A percentile compares a stretch with the other conserved stretches of the same genome.
Conservation (phyloP, 2,113 vertebrate genomes). For the Corythornis cristatus region DNA sequence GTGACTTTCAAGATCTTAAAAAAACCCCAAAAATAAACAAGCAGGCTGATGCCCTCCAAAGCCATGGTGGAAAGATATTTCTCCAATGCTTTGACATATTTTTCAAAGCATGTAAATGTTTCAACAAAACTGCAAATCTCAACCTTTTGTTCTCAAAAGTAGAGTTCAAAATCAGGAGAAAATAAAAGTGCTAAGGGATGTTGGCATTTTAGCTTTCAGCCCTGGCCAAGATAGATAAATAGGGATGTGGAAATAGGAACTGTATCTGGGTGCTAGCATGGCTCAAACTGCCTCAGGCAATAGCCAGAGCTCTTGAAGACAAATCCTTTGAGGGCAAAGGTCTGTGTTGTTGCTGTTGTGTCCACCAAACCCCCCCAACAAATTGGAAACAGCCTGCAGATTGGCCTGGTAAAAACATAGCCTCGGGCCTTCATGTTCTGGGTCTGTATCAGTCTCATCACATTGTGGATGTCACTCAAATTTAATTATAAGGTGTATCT, state of each 20-base stretch:
- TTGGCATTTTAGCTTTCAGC: neutral
- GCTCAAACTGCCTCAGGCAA: neutral
- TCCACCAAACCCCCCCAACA: neutral
- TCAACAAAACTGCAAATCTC: neutral
- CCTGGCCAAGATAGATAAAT: neutral
- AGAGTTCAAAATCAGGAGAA: neutral
- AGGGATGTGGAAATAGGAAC: neutral
- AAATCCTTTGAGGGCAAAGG: neutral
- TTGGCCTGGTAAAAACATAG: neutral
- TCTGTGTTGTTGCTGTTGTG: neutral
- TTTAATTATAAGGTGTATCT: neutral
- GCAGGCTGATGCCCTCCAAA: neutral
- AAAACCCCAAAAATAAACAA: neutral
- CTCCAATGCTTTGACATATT: neutral
- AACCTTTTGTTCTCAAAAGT: neutral
- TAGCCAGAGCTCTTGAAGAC: neutral
- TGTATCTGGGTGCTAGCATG: neutral
- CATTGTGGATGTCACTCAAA: neutral
- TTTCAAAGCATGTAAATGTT: neutral
- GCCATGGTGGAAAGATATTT: neutral
- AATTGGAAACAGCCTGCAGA: neutral
- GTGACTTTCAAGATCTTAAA: neutral
- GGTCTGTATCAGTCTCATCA: neutral
- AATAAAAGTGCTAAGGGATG: neutral
- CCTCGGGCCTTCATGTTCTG: neutral